Evolutionary conservation across 2,113 vertebrate species (phyloP), one percentile per base, ranked within the genome.

Genomic region (Pseudopipra pipra): DNA sequence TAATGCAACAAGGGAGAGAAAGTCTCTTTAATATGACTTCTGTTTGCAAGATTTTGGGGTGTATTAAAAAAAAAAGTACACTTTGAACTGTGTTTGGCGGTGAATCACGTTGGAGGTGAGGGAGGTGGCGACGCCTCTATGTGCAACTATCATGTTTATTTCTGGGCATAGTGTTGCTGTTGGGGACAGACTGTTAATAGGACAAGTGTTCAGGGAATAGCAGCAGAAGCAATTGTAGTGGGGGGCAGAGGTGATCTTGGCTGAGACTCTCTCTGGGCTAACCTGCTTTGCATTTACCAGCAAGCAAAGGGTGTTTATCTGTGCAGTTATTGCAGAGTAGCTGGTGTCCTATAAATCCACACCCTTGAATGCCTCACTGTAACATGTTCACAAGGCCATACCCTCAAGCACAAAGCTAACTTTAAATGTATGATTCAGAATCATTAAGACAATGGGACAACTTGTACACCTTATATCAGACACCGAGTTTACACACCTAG

Each of bases 381-480:
- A 80, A 80, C 43, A 30, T 43, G 41, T 63, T 90, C 59, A 55
- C 1, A 3, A 90, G 84, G 55, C 62, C 72, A 46, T 86, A 73
- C 61, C 92, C 90, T 90, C 54, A 44, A 93, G 96, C 92, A 78
- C 37, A 8, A 25, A 85, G 59, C 83, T 86, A 54, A 47, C 76
- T 95, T 90, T 77, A 77, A 74, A 74, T 59, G n/a, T 49, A 52
- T 90, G 92, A 95, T 84, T 93, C 85, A 96, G 83, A 88, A 75
- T 44, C 65, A 43, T 93, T 84, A 90, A 84, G 47, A 66, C 59
- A 93, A 89, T 0, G 0, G 85, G 78, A 92, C 76, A 90, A 61
- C 90, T 68, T 88, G 73, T 71, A 88, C 72, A 55, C 39, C 28
- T 88, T 84, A 65, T 86, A 83, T 84, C 82, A 84, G 56, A 71